Evolutionary conservation across 2,797 vertebrate species (phyloP).

Genomic region (Menidia menidia): DNA sequence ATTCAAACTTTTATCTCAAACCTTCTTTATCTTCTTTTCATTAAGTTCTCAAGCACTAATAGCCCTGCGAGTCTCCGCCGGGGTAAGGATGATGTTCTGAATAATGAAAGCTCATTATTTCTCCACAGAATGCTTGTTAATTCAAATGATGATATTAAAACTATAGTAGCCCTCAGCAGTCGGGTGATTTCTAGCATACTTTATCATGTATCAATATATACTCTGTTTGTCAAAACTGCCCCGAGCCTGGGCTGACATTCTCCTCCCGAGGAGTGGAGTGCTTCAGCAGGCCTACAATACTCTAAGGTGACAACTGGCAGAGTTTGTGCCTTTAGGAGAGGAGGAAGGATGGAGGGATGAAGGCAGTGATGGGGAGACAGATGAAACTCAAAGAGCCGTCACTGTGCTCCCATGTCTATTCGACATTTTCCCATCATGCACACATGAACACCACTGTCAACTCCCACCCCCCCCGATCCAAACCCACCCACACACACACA

Average conservation of each 20-base stretch:
- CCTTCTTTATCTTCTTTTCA: conserved; percentile 99
- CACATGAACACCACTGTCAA: conserved; percentile 36
- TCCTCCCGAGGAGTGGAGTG: conserved; percentile 89
- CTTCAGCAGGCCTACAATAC: conserved; percentile 96
- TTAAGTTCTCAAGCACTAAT: conserved; percentile 99
- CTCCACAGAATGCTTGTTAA: conserved; percentile 99
- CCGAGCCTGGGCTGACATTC: conserved; percentile 99
- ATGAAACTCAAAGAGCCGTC: conserved; percentile 93
- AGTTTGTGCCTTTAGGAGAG: conserved; percentile 96
- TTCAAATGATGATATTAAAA: conserved; percentile 99
- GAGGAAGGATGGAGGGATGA: conserved; percentile 68
- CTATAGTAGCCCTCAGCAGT: conserved; percentile 99
- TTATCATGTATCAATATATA: conserved; percentile 99
- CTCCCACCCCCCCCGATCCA: too few species aligned
- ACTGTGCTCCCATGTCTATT: conserved; percentile 79
- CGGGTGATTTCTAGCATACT: conserved; percentile 99
- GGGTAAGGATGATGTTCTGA: conserved; percentile 99
- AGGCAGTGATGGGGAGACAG: conserved; percentile 77
- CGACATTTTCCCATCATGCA: conserved; percentile 78
- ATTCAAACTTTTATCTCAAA: conserved; percentile 99
- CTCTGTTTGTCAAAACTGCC: conserved; percentile 99
- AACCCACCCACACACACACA: conserved; percentile 28
- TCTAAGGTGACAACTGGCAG: conserved; percentile 98
- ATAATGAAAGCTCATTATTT: conserved; percentile 99
- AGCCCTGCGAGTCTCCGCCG: conserved; percentile 94